A percentile compares a stretch with the other conserved stretches of the same genome.
Conservation (phyloP, 2,113 vertebrate species). For the Sphaerodactylus townsendi region DNA sequence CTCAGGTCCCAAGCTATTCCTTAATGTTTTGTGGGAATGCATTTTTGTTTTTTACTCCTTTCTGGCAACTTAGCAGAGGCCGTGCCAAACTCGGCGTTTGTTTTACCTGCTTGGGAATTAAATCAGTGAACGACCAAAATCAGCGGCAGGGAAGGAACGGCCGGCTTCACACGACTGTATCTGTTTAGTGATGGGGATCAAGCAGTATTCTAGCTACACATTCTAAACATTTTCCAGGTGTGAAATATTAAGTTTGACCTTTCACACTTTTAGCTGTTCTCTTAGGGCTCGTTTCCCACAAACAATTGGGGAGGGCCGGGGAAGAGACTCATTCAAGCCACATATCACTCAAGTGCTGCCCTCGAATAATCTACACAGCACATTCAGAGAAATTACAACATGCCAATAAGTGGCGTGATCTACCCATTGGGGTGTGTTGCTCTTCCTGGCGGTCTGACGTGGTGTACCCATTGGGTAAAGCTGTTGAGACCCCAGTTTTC, state of each 20-base stretch:
- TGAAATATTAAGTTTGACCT: conserved; percentile 29
- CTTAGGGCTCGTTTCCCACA: neutral
- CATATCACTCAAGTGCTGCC: neutral
- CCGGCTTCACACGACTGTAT: neutral
- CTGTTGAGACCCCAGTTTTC: neutral
- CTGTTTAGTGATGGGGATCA: conserved; percentile 43
- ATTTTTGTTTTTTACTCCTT: no score
- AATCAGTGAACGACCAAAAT: rapidly evolving
- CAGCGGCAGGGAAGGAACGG: neutral
- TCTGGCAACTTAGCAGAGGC: no score
- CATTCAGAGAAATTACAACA: neutral
- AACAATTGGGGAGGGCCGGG: neutral
- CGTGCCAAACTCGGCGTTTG: neutral
- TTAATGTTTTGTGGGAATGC: no score
- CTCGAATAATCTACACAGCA: no score
- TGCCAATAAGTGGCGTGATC: neutral
- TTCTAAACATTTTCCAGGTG: conserved; percentile 55
- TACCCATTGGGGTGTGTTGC: no score
- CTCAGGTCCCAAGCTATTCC: no score
- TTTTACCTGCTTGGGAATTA: no score
- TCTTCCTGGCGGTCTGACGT: no score
- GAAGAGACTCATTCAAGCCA: no score
- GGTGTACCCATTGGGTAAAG: no score
- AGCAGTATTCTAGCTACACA: conserved; percentile 32
- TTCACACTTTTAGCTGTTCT: neutral